Percentiles rank a stretch among this genome's conserved stretches.
These are phyloP conservation scores for Tapera naevia DNA, from an alignment of 2,797 vertebrate species.

Conservation along the genomic window DNA sequence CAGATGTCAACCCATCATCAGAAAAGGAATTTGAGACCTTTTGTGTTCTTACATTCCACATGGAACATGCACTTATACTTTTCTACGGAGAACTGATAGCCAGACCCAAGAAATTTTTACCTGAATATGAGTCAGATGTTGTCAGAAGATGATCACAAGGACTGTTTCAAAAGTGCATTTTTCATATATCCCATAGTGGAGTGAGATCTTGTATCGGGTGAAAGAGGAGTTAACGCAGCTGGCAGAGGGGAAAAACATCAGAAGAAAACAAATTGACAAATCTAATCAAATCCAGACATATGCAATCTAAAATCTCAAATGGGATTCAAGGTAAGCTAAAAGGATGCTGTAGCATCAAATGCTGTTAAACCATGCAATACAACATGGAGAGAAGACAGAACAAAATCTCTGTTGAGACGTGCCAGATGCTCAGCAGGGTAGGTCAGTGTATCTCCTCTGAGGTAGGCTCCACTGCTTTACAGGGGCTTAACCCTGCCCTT, in stretches of 20 bases:
- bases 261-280: conserved; percentile 27
- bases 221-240: not conserved
- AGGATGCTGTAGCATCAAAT: not conserved
- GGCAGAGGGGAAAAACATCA: not conserved
- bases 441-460: not conserved
- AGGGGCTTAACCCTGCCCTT: not conserved
- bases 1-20: not conserved
- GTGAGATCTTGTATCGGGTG: not conserved
- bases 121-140: not conserved
- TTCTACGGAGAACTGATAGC: not conserved
- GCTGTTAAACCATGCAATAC: not conserved
- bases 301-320: not conserved
- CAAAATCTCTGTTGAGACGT: not conserved
- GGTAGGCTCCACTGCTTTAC: not conserved
- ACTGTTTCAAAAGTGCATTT: not conserved
- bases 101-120: not conserved
- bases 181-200: not conserved
- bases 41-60: not conserved
- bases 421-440: not conserved
- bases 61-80: not conserved
- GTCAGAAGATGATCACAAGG: not conserved
- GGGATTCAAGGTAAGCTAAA: conserved; percentile 11
- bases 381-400: not conserved
- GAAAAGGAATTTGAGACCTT: not conserved
- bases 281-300: conserved; percentile 23